Percentiles rank a stretch among this genome's conserved stretches.
phyloP scores from a whole-genome alignment of 2,113 vertebrate species.

The Alligator mississippiensis region DNA sequence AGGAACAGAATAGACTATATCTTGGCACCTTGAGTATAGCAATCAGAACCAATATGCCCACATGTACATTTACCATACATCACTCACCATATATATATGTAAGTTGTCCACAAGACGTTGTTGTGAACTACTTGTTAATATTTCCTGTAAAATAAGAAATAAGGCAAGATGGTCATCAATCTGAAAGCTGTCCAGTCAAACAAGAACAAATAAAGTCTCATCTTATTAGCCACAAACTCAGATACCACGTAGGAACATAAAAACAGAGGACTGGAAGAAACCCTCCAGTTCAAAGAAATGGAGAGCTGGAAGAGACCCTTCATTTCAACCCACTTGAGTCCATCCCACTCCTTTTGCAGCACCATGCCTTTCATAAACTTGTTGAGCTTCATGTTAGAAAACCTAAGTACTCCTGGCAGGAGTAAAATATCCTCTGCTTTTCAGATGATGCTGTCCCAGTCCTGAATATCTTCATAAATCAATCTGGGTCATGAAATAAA shows the following conservation, averaged over 20 bases:
- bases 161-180: background rate
- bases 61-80: too few species aligned
- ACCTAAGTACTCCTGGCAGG: too few species aligned
- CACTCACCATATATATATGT: too few species aligned
- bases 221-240: background rate
- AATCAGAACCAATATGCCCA: too few species aligned
- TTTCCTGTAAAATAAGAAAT: too few species aligned
- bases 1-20: background rate
- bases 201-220: background rate
- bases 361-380: background rate
- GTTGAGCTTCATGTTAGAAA: too few species aligned
- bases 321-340: background rate
- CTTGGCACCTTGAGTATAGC: background rate
- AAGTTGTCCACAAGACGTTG: too few species aligned
- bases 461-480: too few species aligned
- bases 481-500: background rate
- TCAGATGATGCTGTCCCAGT: too few species aligned
- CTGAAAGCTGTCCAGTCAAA: background rate
- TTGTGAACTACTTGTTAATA: too few species aligned
- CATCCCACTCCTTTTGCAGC: background rate
- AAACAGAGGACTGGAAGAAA: background rate
- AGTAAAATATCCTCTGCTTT: too few species aligned
- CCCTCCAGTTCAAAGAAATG: background rate
- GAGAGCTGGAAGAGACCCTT: background rate
- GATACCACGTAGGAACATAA: background rate